Percentiles rank a stretch among this genome's conserved stretches.
phyloP scores from a whole-genome alignment of 2,797 vertebrate genomes.

The Heliangelus exortis region DNA sequence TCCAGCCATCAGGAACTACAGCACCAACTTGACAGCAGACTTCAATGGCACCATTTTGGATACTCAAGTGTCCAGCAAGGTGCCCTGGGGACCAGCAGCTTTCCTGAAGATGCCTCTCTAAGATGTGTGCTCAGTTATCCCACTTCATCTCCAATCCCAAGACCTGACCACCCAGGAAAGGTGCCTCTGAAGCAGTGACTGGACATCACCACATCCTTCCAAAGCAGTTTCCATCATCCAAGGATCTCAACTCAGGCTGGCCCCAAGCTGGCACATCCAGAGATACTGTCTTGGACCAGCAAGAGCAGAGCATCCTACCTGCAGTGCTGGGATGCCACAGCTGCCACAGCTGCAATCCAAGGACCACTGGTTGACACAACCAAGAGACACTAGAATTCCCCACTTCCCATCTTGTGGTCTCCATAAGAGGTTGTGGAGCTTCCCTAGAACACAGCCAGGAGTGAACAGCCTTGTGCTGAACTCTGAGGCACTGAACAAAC shows the following conservation, averaged over 20 bases:
- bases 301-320: not conserved
- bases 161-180: not conserved
- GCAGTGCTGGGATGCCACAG: accelerated
- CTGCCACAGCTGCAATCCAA: not conserved
- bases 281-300: not conserved
- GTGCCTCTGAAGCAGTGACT: not conserved
- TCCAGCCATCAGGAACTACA: not conserved
- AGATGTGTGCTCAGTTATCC: not conserved
- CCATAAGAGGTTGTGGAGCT: not conserved
- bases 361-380: not conserved
- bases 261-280: not conserved
- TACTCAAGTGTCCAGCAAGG: not conserved
- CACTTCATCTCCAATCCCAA: not conserved
- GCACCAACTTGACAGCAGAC: not conserved
- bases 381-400: not conserved
- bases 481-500: not conserved
- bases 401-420: not conserved
- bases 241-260: not conserved
- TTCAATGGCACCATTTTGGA: not conserved
- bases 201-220: not conserved
- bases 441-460: not conserved
- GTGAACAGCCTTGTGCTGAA: not conserved
- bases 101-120: not conserved
- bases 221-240: not conserved
- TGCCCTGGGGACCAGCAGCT: not conserved